A percentile compares a stretch with the other conserved stretches of the same genome.
These are phyloP conservation scores for Vesta saturnalis DNA, from an alignment of 2,888 invertebrate species.

Conservation along the genomic window DNA sequence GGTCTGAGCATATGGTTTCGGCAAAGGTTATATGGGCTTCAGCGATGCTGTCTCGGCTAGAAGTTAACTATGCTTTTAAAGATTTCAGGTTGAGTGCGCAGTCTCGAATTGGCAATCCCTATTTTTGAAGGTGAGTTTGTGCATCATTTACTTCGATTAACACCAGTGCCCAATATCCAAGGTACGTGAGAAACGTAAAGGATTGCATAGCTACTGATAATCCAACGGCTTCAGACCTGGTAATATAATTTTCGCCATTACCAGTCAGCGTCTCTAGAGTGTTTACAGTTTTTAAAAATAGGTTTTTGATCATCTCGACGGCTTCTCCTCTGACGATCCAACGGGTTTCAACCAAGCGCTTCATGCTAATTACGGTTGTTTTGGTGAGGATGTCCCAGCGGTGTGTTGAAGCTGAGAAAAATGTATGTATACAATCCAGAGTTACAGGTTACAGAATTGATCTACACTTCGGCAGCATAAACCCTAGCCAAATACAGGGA, in stretches of 20 bases:
- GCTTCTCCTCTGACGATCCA: not conserved
- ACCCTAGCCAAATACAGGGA: not conserved
- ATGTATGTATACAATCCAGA: not conserved
- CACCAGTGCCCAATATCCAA: not conserved
- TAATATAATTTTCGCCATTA: not conserved
- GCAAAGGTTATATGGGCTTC: not conserved
- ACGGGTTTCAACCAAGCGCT: not conserved
- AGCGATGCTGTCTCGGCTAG: not conserved
- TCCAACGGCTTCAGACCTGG: not conserved
- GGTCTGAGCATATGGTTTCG: not conserved
- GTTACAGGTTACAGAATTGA: not conserved
- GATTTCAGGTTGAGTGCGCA: not conserved
- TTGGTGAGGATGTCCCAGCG: not conserved
- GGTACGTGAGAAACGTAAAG: not conserved
- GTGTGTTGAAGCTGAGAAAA: not conserved
- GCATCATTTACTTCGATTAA: not conserved
- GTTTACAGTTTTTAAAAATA: not conserved
- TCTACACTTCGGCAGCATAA: not conserved
- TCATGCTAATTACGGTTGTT: not conserved
- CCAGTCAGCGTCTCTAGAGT: not conserved
- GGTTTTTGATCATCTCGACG: not conserved
- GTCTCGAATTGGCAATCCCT: not conserved
- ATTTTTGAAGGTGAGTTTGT: not conserved
- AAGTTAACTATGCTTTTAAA: not conserved
- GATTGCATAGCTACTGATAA: not conserved